Conservation (phyloP, 2,113 vertebrate species). For the Cnemophilus loriae region DNA sequence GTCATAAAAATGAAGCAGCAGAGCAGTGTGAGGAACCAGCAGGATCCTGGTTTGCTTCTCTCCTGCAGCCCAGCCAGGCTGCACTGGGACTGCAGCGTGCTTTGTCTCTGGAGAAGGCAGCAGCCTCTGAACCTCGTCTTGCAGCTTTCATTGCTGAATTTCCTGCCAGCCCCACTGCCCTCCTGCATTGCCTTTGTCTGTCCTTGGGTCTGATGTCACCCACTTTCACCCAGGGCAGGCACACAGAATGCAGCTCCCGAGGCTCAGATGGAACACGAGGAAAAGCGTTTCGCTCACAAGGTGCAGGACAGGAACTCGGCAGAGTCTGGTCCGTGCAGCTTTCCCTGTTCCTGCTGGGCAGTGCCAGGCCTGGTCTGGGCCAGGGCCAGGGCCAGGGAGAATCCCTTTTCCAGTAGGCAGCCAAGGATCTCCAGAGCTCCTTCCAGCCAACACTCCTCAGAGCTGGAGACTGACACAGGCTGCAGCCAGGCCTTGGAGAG, state of each 20-base stretch:
- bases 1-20: not conserved
- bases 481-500: fast-evolving
- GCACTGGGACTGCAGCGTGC: not conserved
- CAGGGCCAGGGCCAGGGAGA: not conserved
- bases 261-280: not conserved
- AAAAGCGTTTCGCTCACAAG: fast-evolving
- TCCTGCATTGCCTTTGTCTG: not conserved
- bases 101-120: not conserved
- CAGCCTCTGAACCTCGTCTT: not conserved
- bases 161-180: not conserved
- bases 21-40: not conserved
- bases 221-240: not conserved
- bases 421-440: not conserved
- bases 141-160: not conserved
- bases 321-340: not conserved
- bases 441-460: not conserved
- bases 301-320: not conserved
- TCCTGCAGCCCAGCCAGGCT: not conserved
- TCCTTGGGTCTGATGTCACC: not conserved
- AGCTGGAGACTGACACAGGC: not conserved
- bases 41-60: not conserved
- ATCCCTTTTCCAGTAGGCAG: not conserved
- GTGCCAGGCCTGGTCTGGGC: not conserved
- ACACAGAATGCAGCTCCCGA: not conserved
- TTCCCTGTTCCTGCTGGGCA: not conserved